Percentiles rank a stretch among this genome's conserved stretches.
Evolutionary conservation across 2,888 invertebrate genomes (phyloP).

Genomic region (Aromia moschata): DNA sequence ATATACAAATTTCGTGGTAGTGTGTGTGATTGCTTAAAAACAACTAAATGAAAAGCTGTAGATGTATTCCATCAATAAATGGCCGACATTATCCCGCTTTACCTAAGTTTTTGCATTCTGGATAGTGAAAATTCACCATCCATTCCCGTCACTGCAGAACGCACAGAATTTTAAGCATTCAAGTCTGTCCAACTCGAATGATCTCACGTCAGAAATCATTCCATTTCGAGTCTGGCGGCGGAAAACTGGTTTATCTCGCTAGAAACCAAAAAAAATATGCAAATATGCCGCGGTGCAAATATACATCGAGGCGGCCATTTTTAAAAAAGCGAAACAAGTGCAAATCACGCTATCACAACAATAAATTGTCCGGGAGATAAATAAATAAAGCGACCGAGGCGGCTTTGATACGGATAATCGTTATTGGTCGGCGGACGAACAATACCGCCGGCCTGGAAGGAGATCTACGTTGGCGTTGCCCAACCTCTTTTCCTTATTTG

Average conservation of each 20-base stretch:
- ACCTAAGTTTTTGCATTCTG: too few relatives aligned
- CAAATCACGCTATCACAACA: constrained; percentile 36
- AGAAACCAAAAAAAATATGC: constrained; percentile 25
- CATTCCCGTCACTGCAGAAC: too few relatives aligned
- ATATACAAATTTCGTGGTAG: too few relatives aligned
- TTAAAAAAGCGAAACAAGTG: constrained; percentile 28
- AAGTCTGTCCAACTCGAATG: too few relatives aligned
- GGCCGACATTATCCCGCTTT: too few relatives aligned
- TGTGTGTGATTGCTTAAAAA: too few relatives aligned
- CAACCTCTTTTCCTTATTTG: constrained; percentile 49
- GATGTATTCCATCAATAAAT: too few relatives aligned
- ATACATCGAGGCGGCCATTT: constrained; percentile 23
- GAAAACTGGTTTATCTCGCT: constrained; percentile 15
- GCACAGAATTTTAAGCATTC: too few relatives aligned
- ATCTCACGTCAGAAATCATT: background rate
- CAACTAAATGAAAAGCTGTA: too few relatives aligned
- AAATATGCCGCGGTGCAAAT: constrained; percentile 9
- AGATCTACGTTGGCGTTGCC: constrained; percentile 49
- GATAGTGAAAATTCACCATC: too few relatives aligned
- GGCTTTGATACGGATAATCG: constrained; percentile 32
- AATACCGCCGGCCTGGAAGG: constrained; percentile 42
- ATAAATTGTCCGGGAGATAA: constrained; percentile 37
- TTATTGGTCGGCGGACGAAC: constrained; percentile 37
- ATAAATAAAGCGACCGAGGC: constrained; percentile 37
- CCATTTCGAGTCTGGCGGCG: background rate